Percentiles rank a stretch among this genome's conserved stretches.
Evolutionary conservation across 2,888 invertebrate species (phyloP).

Genomic region (Gastracanthus pulcherrimus): DNA sequence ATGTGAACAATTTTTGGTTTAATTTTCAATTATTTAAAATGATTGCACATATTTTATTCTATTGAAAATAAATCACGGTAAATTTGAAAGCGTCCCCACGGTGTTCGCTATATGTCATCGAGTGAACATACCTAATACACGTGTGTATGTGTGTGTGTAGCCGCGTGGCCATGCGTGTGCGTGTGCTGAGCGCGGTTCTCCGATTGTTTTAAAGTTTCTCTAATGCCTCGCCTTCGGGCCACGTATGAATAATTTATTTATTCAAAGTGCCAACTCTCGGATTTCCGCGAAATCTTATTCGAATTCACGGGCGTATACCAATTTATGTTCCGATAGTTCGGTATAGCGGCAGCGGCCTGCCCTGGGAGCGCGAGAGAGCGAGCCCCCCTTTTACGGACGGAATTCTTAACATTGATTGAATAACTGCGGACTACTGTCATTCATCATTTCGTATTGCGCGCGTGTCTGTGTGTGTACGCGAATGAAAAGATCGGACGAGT

Average conservation of each 20-base stretch:
- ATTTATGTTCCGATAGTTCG: conserved; percentile 42
- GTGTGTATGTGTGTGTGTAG: neutral
- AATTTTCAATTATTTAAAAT: too few relatives aligned
- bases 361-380: neutral
- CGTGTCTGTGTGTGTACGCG: neutral
- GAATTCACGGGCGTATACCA: conserved; percentile 51
- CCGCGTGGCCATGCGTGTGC: too few relatives aligned
- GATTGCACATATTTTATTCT: too few relatives aligned
- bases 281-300: conserved; percentile 54
- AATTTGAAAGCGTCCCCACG: too few relatives aligned
- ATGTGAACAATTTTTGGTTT: too few relatives aligned
- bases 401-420: conserved; percentile 53
- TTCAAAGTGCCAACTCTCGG: conserved; percentile 47
- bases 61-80: too few relatives aligned
- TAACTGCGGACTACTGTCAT: conserved; percentile 49
- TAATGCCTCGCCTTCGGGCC: conserved; percentile 47
- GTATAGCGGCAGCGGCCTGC: neutral
- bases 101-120: too few relatives aligned
- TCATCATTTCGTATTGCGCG: conserved; percentile 44
- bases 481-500: conserved; percentile 2
- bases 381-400: conserved; percentile 12
- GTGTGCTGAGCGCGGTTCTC: neutral
- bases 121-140: too few relatives aligned
- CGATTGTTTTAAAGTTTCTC: conserved; percentile 53
- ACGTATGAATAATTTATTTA: conserved; percentile 54